phyloP scores from a whole-genome alignment of 1,140 invertebrate genomes.

The Chrysoperla carnea region DNA sequence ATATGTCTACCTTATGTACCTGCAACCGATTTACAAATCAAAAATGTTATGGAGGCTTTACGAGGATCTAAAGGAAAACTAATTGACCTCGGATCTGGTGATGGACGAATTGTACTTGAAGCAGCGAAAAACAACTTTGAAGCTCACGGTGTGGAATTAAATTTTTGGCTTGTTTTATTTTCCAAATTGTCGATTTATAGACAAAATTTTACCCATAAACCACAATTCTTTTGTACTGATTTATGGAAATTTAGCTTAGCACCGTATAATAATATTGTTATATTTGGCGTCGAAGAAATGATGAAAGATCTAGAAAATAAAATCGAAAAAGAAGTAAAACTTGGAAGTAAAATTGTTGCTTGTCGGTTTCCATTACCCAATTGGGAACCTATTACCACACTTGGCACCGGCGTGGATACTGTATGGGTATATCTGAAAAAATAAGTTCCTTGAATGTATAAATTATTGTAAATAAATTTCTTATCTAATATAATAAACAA shows the following conservation, averaged over 20 bases:
- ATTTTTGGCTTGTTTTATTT: conserved; percentile 69
- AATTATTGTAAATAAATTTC: background rate
- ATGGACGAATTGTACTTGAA: conserved; percentile 73
- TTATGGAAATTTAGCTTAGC: conserved; percentile 65
- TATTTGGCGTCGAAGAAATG: conserved; percentile 90
- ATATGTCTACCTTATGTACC: conserved; percentile 78
- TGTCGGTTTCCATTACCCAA: conserved; percentile 82
- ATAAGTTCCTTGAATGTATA: background rate
- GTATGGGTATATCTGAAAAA: conserved; percentile 63
- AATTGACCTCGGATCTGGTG: conserved; percentile 81
- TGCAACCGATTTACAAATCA: conserved; percentile 64
- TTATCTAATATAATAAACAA: no score
- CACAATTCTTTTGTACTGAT: conserved; percentile 54
- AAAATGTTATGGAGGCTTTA: conserved; percentile 55
- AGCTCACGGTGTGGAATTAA: conserved; percentile 72
- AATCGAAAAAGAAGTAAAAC: conserved; percentile 42
- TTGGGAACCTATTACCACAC: conserved; percentile 37
- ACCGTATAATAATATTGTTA: conserved; percentile 67
- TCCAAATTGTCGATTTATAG: conserved; percentile 47
- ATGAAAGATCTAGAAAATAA: conserved; percentile 72
- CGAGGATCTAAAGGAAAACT: conserved; percentile 40
- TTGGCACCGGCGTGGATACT: conserved; percentile 70
- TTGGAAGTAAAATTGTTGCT: conserved; percentile 54
- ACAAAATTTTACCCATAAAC: conserved; percentile 31
- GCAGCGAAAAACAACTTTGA: conserved; percentile 55